Evolutionary conservation across 1,140 invertebrate genomes (phyloP), one percentile per base, ranked within the genome.

Genomic region (Drosophila burlai): DNA sequence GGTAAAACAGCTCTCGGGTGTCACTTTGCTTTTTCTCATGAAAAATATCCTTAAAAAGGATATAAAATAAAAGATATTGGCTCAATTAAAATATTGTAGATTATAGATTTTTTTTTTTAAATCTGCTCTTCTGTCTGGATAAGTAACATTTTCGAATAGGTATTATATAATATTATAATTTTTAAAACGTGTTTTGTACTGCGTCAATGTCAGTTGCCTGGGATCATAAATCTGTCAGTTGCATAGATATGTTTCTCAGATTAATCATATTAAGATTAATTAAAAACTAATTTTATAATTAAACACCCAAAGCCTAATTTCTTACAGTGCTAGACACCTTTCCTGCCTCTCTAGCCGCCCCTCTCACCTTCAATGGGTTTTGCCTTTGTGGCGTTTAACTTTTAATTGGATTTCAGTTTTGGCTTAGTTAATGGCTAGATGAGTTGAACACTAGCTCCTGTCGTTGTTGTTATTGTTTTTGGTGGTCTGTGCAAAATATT

Each of bases 341-440:
- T 18, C 31, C 13, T 13, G 10, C 24, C 18, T 18, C 8, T 45
- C 21, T 13, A 18, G 2, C 13, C 13, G 29, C 49, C 46, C 31
- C 29, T 21, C 34, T 18, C 1, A 15, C 24, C 50, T 61, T 61
- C 54, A 67, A 61, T 77, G 64, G 57, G 64, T 38, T 40, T 66
- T 81, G 54, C 63, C 66, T 63, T 63, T 74, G 80, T 78, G 73
- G 72, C 73, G 64, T 83, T 87, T 83, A 89, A 84, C 72, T 87
- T 87, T 87, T 87, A 87, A 87, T 89, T 87, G 81, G 81, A 84
- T 87, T 89, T 75, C 38, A 76, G 82, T 74, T 84, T 79, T 52
- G 59, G 65, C 52, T 78, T 71, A 64, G 65, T 72, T 62, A 62
- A 75, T 57, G 24, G 57, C 74, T 36, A 77, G 73, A 74, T 73